Evolutionary conservation across 2,113 vertebrate genomes (phyloP).

Genomic region (Oryzias woworae): DNA sequence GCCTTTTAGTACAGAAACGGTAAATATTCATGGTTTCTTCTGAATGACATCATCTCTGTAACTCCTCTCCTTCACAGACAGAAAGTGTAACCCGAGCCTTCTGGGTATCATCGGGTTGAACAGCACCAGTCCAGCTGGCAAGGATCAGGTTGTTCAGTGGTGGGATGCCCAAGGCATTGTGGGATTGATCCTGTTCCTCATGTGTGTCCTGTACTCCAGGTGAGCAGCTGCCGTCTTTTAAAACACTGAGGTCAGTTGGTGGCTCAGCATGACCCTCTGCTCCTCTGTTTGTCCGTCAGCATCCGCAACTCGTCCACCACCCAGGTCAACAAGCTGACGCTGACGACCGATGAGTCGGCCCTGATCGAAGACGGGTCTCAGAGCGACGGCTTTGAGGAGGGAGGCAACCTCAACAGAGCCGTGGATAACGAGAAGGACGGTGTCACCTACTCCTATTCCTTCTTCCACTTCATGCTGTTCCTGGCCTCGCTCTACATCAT

Average conservation of each 20-base stretch:
- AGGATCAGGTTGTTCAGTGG: constrained; percentile 90
- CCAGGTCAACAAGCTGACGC: constrained; percentile 94
- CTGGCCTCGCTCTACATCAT: constrained; percentile 97
- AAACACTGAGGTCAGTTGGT: neutral
- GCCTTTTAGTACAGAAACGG: too few relatives aligned
- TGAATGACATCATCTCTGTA: too few relatives aligned
- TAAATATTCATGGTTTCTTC: too few relatives aligned
- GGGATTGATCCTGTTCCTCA: constrained; percentile 90
- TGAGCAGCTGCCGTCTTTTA: constrained; percentile 41
- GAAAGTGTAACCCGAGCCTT: constrained; percentile 93
- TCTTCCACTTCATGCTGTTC: constrained; percentile 99
- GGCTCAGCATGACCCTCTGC: neutral
- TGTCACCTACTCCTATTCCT: constrained; percentile 97
- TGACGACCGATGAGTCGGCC: constrained; percentile 93
- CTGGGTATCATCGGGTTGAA: constrained; percentile 94
- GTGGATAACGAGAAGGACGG: constrained; percentile 94
- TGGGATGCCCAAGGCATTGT: constrained; percentile 98
- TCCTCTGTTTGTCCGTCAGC: constrained; percentile 60
- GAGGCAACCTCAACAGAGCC: constrained; percentile 76
- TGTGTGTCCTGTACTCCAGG: constrained; percentile 99
- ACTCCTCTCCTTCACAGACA: constrained; percentile 76
- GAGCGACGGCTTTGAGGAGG: constrained; percentile 83
- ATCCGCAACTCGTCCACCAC: constrained; percentile 94
- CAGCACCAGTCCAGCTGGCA: constrained; percentile 79
- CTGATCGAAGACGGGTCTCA: constrained; percentile 91